phyloP scores from a whole-genome alignment of 2,113 vertebrate species.

The Ciconia maguari region DNA sequence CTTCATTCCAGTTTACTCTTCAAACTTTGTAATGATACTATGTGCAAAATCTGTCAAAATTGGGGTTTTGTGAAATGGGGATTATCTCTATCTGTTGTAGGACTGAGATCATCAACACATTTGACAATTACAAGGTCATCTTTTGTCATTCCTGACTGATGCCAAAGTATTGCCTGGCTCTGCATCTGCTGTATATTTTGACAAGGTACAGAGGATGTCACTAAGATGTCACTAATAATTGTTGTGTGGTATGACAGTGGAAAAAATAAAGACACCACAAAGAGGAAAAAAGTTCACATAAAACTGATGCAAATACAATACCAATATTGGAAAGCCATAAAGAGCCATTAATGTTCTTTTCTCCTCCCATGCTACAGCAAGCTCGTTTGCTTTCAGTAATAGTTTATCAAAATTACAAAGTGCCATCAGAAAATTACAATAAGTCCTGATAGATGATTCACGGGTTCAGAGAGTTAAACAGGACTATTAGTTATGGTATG shows the following conservation, averaged over 20 bases:
- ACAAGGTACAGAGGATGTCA: not conserved
- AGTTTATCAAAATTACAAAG: not conserved
- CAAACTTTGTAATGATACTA: not conserved
- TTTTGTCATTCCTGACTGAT: not conserved
- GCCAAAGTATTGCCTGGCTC: not conserved
- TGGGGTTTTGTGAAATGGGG: not conserved
- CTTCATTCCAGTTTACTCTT: not conserved
- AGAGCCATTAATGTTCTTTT: not conserved
- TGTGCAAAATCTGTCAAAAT: not conserved
- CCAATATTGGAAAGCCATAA: not conserved
- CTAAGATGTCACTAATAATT: not conserved
- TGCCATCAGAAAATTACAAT: not conserved
- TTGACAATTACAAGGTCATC: not conserved
- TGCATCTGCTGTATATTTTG: not conserved
- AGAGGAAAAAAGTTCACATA: not conserved
- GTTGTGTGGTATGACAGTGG: not conserved
- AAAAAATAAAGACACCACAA: not conserved
- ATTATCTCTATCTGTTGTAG: not conserved
- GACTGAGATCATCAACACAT: not conserved
- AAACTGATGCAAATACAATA: not conserved
- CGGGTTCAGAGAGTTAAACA: not conserved
- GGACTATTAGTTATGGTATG: not conserved
- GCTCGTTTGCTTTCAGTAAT: not conserved
- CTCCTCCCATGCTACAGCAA: not conserved
- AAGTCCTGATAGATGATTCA: not conserved